Evolutionary conservation across 2,113 vertebrate species (phyloP).

Genomic region (Platycercus adscitus): DNA sequence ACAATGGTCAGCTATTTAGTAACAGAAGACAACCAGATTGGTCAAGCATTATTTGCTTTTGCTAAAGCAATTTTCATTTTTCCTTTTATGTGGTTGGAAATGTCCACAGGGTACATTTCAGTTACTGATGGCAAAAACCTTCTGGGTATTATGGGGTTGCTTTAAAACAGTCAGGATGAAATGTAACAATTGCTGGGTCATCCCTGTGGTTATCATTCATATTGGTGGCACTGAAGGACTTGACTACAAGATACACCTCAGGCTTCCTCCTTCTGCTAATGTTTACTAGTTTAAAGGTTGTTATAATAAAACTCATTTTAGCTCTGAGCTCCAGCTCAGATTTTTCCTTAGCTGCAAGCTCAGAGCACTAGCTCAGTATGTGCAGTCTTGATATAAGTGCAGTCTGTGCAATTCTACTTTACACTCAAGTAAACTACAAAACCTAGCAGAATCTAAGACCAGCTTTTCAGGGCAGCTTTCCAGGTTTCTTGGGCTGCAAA

Average conservation of each 20-base stretch:
- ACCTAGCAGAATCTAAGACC: slow-evolving; percentile 8
- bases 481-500: slow-evolving; percentile 40
- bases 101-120: background rate
- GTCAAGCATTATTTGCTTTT: background rate
- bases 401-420: background rate
- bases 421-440: background rate
- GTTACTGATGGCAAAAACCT: slow-evolving; percentile 53
- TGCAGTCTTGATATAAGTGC: background rate
- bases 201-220: slow-evolving; percentile 42
- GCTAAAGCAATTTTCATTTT: background rate
- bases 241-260: background rate
- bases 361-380: background rate
- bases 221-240: background rate
- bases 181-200: slow-evolving; percentile 35
- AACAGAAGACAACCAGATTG: background rate
- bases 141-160: slow-evolving; percentile 34
- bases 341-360: background rate
- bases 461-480: slow-evolving; percentile 44
- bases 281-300: slow-evolving; percentile 25
- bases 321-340: background rate
- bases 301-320: background rate
- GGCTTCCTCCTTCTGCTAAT: background rate
- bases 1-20: background rate
- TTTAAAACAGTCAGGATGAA: slow-evolving; percentile 59
- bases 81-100: slow-evolving; percentile 1